Evolutionary conservation across 1,140 invertebrate genomes (phyloP).

Genomic region (Wasmannia auropunctata): DNA sequence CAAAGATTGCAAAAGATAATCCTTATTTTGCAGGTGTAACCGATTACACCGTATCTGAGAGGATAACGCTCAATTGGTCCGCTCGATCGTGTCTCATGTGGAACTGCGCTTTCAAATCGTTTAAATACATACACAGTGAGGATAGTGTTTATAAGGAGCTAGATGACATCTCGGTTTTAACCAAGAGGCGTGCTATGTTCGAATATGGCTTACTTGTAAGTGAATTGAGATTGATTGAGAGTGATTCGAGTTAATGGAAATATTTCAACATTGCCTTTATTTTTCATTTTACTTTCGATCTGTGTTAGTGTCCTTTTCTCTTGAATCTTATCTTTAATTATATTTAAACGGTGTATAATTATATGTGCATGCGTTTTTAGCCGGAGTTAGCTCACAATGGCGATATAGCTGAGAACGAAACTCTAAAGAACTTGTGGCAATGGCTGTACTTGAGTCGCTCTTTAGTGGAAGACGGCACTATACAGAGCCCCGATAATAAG

Average conservation of each 20-base stretch:
- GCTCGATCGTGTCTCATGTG: conserved; percentile 90
- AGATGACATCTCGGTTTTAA: conserved; percentile 91
- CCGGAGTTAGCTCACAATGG: conserved; percentile 86
- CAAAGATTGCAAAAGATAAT: background rate
- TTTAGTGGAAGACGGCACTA: conserved; percentile 89
- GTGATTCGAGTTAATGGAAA: background rate
- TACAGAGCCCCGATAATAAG: conserved; percentile 86
- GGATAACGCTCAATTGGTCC: conserved; percentile 93
- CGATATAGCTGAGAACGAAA: conserved; percentile 88
- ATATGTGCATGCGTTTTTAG: conserved; percentile 67
- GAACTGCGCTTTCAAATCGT: conserved; percentile 90
- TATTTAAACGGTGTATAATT: background rate
- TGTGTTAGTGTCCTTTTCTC: background rate
- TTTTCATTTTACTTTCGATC: background rate
- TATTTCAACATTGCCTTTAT: background rate
- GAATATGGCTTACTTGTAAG: conserved; percentile 93
- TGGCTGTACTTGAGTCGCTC: conserved; percentile 91
- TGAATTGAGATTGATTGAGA: no score
- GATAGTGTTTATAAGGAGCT: conserved; percentile 86
- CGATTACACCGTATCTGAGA: conserved; percentile 92
- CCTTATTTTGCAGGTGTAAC: conserved; percentile 85
- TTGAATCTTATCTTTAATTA: background rate
- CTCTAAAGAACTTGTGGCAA: conserved; percentile 90
- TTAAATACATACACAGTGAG: conserved; percentile 87
- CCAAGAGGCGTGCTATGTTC: conserved; percentile 89